These are phyloP conservation scores for Mesaphorura yosii DNA, from an alignment of 1,140 invertebrate genomes.

Conservation along the genomic window DNA sequence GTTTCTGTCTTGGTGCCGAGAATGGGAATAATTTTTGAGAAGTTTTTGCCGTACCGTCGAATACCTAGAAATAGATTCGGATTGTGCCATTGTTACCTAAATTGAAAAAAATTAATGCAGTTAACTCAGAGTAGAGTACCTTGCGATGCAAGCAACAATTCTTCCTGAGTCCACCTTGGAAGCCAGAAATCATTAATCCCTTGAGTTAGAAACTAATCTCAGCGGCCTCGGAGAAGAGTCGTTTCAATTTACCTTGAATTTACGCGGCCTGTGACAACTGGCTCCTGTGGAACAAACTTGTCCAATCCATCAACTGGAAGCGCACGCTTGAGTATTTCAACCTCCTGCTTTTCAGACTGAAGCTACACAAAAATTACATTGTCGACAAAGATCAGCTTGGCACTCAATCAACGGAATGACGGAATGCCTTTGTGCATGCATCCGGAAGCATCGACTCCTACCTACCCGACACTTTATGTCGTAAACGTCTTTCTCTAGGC, in stretches of 20 bases:
- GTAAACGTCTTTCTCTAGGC: conserved; percentile 84
- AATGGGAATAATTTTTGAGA: conserved; percentile 86
- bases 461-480: conserved; percentile 83
- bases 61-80: conserved; percentile 46
- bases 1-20: conserved; percentile 89
- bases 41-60: conserved; percentile 89
- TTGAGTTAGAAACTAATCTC: too few species aligned
- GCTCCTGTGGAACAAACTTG: conserved; percentile 47
- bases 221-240: too few species aligned
- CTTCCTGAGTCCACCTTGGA: conserved; percentile 86
- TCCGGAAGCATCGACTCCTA: too few species aligned
- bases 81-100: too few species aligned
- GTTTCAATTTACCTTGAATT: conserved; percentile 61
- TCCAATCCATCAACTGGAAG: conserved; percentile 56
- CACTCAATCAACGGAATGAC: too few species aligned
- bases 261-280: conserved; percentile 44
- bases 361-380: conserved; percentile 49
- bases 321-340: conserved; percentile 70
- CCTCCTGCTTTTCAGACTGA: conserved; percentile 85
- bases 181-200: too few species aligned
- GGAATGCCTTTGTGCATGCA: too few species aligned
- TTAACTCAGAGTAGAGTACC: too few species aligned
- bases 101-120: too few species aligned
- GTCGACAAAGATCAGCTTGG: background rate
- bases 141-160: conserved; percentile 78